A percentile compares a stretch with the other conserved stretches of the same genome.
Evolutionary conservation across 2,113 vertebrate species (phyloP).

Genomic region (Notiomystis cincta): DNA sequence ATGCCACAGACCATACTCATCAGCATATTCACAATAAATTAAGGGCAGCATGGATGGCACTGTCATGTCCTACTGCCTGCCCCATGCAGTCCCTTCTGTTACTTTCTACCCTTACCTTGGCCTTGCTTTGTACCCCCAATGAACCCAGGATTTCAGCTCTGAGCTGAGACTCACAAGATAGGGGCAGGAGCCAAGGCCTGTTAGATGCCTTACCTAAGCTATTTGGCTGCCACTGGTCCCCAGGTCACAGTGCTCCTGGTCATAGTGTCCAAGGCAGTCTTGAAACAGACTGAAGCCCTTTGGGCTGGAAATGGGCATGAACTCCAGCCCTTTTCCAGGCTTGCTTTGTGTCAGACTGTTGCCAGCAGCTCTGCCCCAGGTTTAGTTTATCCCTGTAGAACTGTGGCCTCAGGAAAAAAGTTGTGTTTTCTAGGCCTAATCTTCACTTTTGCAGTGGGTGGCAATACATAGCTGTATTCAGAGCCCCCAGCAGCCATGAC

Average conservation of each 20-base stretch:
- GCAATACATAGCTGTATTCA: neutral
- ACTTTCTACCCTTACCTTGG: neutral
- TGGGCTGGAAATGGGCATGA: neutral
- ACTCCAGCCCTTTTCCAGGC: neutral
- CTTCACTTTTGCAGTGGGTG: neutral
- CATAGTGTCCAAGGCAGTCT: neutral
- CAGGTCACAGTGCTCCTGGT: neutral
- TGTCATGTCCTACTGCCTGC: neutral
- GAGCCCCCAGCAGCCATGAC: neutral
- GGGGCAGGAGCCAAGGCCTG: neutral
- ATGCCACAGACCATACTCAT: neutral
- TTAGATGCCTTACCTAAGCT: neutral
- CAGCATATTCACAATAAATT: neutral
- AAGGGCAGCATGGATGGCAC: neutral
- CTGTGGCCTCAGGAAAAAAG: neutral
- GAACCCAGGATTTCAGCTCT: neutral
- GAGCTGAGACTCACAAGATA: neutral
- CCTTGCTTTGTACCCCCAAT: neutral
- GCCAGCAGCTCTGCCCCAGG: neutral
- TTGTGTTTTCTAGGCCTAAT: neutral
- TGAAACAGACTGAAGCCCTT: neutral
- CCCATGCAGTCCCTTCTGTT: neutral
- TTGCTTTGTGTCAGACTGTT: neutral
- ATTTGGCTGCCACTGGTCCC: neutral
- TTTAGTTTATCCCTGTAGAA: neutral